phyloP scores from a whole-genome alignment of 1,140 invertebrate species.

The Drosophila busckii region DNA sequence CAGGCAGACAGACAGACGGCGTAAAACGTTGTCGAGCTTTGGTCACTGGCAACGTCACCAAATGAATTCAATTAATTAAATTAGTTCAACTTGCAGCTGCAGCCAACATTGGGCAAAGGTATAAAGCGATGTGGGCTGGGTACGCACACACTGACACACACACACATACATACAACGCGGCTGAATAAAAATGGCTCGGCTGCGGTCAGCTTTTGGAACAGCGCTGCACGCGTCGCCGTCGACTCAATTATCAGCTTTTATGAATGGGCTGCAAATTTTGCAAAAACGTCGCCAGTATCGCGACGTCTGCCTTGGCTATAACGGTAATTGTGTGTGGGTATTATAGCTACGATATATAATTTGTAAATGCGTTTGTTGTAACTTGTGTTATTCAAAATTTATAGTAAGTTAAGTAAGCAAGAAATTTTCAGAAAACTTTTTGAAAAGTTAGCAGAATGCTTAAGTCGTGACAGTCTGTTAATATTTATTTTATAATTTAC shows the following conservation, averaged over 20 bases:
- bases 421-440: too few relatives aligned
- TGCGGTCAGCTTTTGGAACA: slow-evolving; percentile 21
- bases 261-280: slow-evolving; percentile 53
- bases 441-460: too few relatives aligned
- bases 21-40: slow-evolving; percentile 4
- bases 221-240: slow-evolving; percentile 10
- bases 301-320: slow-evolving; percentile 7
- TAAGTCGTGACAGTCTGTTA: too few relatives aligned
- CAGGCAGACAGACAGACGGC: not conserved
- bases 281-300: slow-evolving; percentile 33
- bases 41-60: slow-evolving; percentile 30
- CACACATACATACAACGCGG: slow-evolving; percentile 23
- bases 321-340: not conserved
- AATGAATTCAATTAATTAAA: slow-evolving; percentile 74
- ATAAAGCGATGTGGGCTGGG: not conserved
- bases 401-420: too few relatives aligned
- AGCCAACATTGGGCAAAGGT: slow-evolving; percentile 15
- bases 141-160: not conserved
- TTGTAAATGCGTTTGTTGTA: too few relatives aligned
- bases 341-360: not conserved
- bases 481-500: too few relatives aligned
- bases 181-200: slow-evolving; percentile 31
- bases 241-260: slow-evolving; percentile 61
- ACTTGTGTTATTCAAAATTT: too few relatives aligned
- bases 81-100: slow-evolving; percentile 46